phyloP scores from a whole-genome alignment of 2,113 vertebrate genomes.

The Pantherophis guttatus region DNA sequence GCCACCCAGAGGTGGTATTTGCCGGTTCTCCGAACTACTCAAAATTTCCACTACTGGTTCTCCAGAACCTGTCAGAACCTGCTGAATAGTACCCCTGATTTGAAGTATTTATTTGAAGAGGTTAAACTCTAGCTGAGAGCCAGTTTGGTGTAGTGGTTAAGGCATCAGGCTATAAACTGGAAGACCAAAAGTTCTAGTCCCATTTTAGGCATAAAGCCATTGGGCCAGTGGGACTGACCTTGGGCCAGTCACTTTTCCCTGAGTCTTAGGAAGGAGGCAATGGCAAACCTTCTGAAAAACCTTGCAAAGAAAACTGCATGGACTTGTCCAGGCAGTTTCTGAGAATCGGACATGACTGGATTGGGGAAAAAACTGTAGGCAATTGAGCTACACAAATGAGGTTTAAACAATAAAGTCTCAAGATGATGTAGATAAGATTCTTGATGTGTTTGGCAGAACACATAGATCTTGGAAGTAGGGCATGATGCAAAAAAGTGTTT shows the following conservation, averaged over 20 bases:
- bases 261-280: neutral
- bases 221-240: neutral
- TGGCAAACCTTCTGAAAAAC: neutral
- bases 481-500: neutral
- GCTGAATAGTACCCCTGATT: too few relatives aligned
- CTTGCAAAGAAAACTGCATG: neutral
- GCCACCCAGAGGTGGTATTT: too few relatives aligned
- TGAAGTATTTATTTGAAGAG: neutral
- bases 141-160: neutral
- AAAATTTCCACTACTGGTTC: too few relatives aligned
- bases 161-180: neutral
- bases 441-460: neutral
- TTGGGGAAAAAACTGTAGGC: neutral
- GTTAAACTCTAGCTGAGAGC: neutral
- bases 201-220: neutral
- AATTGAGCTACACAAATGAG: neutral
- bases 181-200: neutral
- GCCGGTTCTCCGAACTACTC: too few relatives aligned
- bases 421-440: constrained; percentile 10
- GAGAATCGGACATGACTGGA: neutral
- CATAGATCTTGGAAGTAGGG: neutral
- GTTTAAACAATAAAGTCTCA: neutral
- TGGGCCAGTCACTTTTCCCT: neutral
- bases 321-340: neutral
- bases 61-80: too few relatives aligned